Conservation (phyloP, 2,888 invertebrate genomes). For the Helobdella robusta region DNA sequence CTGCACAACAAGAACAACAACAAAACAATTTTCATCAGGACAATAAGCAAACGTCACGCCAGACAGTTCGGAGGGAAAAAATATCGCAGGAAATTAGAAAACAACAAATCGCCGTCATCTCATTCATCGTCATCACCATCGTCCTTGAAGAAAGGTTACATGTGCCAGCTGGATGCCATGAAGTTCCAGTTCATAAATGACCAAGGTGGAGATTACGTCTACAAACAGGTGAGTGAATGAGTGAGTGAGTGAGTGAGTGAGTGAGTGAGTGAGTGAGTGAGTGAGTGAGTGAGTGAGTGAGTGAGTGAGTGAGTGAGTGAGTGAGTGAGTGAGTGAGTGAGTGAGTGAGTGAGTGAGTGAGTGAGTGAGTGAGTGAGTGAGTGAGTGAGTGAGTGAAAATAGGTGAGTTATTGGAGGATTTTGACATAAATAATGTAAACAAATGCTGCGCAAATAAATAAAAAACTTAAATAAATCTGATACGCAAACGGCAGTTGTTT, state of each 20-base stretch:
- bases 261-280: conserved; percentile 21
- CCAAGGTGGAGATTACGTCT: neutral
- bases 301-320: conserved; percentile 22
- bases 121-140: conserved; percentile 10
- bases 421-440: no score
- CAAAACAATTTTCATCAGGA: no score
- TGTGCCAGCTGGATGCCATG: conserved; percentile 22
- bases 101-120: no score
- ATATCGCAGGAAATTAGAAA: no score
- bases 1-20: neutral
- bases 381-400: neutral
- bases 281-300: conserved; percentile 20
- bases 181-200: conserved; percentile 5
- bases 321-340: conserved; percentile 22
- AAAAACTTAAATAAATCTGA: no score
- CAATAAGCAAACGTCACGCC: conserved; percentile 8
- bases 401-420: no score
- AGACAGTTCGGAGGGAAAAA: no score
- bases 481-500: no score
- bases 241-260: conserved; percentile 18
- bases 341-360: conserved; percentile 21
- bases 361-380: conserved; percentile 19
- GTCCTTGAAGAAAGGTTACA: conserved; percentile 7
- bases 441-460: no score
- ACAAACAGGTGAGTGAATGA: conserved; percentile 5